A percentile compares a stretch with the other conserved stretches of the same genome.
Conservation (phyloP, 2,113 vertebrate species). For the Eonycteris spelaea region DNA sequence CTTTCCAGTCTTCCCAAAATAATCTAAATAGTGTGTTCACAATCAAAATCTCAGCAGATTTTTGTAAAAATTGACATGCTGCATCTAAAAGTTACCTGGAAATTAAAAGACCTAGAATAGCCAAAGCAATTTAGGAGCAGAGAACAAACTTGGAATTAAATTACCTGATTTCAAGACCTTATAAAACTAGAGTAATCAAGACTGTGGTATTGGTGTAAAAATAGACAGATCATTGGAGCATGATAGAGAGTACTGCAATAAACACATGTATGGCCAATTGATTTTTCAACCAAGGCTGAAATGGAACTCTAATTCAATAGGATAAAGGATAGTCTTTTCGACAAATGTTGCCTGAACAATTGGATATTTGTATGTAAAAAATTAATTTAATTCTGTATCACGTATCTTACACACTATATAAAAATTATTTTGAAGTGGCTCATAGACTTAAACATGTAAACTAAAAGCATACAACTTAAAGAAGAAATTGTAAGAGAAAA, state of each 20-base stretch:
- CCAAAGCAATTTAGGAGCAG: neutral
- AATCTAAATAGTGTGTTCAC: neutral
- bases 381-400: neutral
- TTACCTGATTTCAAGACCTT: neutral
- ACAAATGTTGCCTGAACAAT: neutral
- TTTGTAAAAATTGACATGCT: neutral
- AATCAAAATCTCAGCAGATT: neutral
- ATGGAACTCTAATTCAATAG: neutral
- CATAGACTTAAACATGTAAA: neutral
- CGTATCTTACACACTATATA: neutral
- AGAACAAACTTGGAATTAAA: neutral
- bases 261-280: neutral
- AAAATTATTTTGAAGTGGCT: neutral
- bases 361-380: neutral
- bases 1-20: neutral
- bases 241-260: neutral
- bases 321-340: neutral
- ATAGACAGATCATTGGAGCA: neutral
- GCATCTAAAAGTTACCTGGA: neutral
- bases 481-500: neutral
- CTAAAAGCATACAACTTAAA: neutral
- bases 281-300: neutral
- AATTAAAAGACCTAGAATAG: neutral
- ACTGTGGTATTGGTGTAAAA: constrained; percentile 8
- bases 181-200: neutral